A percentile compares a stretch with the other conserved stretches of the same genome.
Conservation (phyloP, 2,113 vertebrate species). For the Equus quagga region DNA sequence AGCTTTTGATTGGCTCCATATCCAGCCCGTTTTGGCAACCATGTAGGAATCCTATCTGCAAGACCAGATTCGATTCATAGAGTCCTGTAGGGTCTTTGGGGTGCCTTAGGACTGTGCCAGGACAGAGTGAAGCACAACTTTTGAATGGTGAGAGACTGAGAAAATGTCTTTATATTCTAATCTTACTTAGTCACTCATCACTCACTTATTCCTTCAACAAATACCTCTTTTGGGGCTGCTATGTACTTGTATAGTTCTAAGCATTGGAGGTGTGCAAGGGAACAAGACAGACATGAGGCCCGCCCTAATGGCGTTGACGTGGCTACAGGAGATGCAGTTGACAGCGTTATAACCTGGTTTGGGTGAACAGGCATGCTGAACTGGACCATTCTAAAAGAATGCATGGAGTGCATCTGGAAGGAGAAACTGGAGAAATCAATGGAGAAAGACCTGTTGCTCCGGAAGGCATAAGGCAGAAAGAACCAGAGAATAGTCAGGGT, state of each 20-base stretch:
- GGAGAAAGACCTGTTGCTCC: background rate
- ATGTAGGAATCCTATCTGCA: background rate
- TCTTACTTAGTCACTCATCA: background rate
- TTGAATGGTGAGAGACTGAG: background rate
- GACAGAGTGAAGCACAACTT: background rate
- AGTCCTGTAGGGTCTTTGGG: background rate
- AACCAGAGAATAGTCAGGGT: background rate
- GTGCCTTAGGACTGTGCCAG: background rate
- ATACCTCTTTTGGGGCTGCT: background rate
- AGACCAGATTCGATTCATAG: background rate
- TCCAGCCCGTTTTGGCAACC: background rate
- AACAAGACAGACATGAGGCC: accelerated
- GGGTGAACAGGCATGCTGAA: background rate
- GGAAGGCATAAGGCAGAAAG: background rate
- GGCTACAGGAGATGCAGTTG: background rate
- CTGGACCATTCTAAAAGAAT: background rate
- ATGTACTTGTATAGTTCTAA: background rate
- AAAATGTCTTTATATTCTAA: background rate
- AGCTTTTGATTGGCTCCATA: background rate
- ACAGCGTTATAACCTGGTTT: background rate
- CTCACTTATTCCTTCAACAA: background rate
- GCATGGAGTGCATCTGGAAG: background rate
- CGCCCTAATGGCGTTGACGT: background rate
- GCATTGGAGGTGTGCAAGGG: too few relatives aligned
- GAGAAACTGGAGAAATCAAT: background rate